phyloP scores from a whole-genome alignment of 2,797 vertebrate genomes.

The Neostethus bicornis region DNA sequence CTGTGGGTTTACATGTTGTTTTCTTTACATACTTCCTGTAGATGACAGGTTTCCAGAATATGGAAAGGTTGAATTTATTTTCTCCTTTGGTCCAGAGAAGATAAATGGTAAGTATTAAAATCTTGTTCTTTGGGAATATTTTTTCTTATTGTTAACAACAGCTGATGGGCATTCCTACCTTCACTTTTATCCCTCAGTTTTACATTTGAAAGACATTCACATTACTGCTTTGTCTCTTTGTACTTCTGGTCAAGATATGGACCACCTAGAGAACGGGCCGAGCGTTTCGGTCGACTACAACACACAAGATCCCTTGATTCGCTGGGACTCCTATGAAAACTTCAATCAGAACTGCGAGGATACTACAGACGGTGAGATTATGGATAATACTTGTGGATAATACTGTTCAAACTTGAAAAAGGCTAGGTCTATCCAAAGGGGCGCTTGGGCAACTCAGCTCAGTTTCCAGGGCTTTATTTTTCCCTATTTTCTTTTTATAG shows the following conservation, averaged over 20 bases:
- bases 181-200: not conserved
- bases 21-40: conserved; percentile 49
- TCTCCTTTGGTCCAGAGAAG: conserved; percentile 97
- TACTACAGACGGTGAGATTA: conserved; percentile 82
- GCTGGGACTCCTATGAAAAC: conserved; percentile 95
- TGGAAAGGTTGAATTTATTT: conserved; percentile 97
- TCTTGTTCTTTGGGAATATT: not conserved
- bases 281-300: conserved; percentile 97
- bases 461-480: too few species aligned
- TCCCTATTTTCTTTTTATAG: too few species aligned
- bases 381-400: rapidly evolving
- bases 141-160: not conserved
- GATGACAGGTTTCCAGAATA: conserved; percentile 97
- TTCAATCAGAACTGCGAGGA: conserved; percentile 86
- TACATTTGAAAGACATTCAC: conserved; percentile 49
- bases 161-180: not conserved
- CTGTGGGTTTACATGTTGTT: too few species aligned
- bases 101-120: conserved; percentile 87
- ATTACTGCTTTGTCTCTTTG: conserved; percentile 38
- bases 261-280: conserved; percentile 94
- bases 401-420: not conserved
- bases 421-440: too few species aligned
- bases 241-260: conserved; percentile 84
- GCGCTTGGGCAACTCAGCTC: too few species aligned
- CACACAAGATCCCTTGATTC: conserved; percentile 93